These are phyloP conservation scores for Meghimatium bilineatum DNA, from an alignment of 2,888 invertebrate genomes.

Conservation along the genomic window DNA sequence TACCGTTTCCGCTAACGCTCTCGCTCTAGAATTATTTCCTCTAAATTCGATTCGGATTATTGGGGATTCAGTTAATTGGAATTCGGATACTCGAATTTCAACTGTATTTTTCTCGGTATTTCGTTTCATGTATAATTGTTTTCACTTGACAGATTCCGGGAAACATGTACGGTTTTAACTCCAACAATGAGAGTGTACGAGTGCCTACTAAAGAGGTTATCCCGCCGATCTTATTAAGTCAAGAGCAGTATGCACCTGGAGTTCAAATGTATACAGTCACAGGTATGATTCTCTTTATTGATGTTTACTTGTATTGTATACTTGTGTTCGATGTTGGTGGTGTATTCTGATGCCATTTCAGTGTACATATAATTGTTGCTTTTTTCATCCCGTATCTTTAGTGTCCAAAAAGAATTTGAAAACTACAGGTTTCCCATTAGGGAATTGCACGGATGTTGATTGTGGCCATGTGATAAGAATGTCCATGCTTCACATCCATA, in stretches of 20 bases:
- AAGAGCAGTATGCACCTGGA: conserved; percentile 55
- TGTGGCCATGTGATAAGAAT: too few species aligned
- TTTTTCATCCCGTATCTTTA: too few species aligned
- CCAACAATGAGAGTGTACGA: conserved; percentile 63
- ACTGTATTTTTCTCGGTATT: too few species aligned
- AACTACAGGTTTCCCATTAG: too few species aligned
- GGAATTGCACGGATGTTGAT: too few species aligned
- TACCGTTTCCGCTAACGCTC: too few species aligned
- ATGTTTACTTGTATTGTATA: not conserved
- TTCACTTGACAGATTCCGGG: conserved; percentile 63
- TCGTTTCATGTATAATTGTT: not conserved
- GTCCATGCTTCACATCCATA: too few species aligned
- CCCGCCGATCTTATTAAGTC: conserved; percentile 66
- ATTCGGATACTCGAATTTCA: too few species aligned
- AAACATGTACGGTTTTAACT: conserved; percentile 67
- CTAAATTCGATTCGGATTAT: too few species aligned
- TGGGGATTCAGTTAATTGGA: too few species aligned
- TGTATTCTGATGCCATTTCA: not conserved
- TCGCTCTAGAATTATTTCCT: too few species aligned
- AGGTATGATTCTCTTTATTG: conserved; percentile 56
- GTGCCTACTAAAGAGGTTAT: conserved; percentile 66
- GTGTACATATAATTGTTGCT: not conserved
- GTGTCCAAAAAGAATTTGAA: too few species aligned
- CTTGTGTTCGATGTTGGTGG: not conserved
- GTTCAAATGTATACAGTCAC: conserved; percentile 66